Base-by-base conservation (phyloP, 2,113 vertebrate genomes). In the Fregata magnificens region DNA sequence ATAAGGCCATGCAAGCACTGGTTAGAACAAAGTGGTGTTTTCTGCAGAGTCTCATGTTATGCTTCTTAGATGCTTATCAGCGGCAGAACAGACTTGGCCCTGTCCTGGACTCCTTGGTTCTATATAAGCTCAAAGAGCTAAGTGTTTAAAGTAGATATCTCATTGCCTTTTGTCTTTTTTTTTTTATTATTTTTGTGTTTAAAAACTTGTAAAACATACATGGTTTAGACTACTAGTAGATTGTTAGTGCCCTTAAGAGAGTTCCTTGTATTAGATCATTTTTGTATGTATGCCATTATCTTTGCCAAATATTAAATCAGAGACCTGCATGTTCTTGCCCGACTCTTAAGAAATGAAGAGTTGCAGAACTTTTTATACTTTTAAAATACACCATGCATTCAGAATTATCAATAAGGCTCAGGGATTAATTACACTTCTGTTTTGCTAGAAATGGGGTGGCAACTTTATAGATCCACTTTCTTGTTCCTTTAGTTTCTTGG, bases 161-260 rank as follows among this genome's bases (percentile, higher is more conserved):
- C 59, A n/a, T 1, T 2, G 0, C 2, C 7, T 9, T 11, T 10
- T 7, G 47, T 52, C 10, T 34, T 9, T 32, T 28, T 9, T 19
- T 13, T 11, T 29, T 17, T 18, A 7, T 7, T 5, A 6, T 44
- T 20, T 53, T 1, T 44, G 2, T 66, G 6, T 22, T 69, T 56
- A 42, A 42, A 87, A 56, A 14, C 8, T 22, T 16, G 3, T 3
- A 22, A 80, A 69, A 2, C 8, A 16, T 44, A 7, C 5, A 3
- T 11, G 16, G 22, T 32, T 49, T 8, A 9, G 44, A 22, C 49
- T 82, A 9, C 8, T 42, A 38, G 18, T 32, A 28, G 26, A 16
- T 49, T 86, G 4, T n/a, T 70, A 29, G 8, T 36, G 36, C 14
- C 52, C 13, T 47, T 63, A 71, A 40, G 36, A 59, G 5, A 50